Evolutionary conservation across 2,113 vertebrate genomes (phyloP), one percentile per base, ranked within the genome.

Genomic region (Cynocephalus volans): DNA sequence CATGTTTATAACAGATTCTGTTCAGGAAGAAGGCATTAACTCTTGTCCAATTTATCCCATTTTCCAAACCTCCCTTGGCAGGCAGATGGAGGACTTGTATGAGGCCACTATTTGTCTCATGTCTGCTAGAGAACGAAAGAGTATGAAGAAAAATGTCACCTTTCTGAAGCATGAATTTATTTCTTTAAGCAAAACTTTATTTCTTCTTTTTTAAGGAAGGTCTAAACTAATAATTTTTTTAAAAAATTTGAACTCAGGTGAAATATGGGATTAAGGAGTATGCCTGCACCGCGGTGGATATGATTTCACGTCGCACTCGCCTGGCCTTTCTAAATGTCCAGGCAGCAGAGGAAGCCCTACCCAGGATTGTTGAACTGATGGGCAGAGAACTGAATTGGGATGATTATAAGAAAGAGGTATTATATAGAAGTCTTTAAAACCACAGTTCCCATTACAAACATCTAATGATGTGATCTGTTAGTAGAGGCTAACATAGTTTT

Each of bases 321-420:
- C 97, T 99, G 62, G 99, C 99, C 18, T 99, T 99, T 96, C 98
- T 99, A 33, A 99, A 99, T 7, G 99, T 99, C 67, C 99, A 99
- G 98, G 99, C 99, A 0, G 99, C 99, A 0, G 99, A 99, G 36
- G 99, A 99, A 96, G 99, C 99, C 0, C 98, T 99, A 21, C 99
- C 99, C 1, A 98, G 99, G 28, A 99, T 99, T 18, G 99, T 99
- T 36, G 99, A 99, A 64, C 99, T 99, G 96, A 99, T 99, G 99
- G 99, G 95, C 33, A 99, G 99, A 86, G 99, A 99, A 97, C 98
- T 99, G 82, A 98, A 98, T 97, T 99, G 99, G 99, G 98, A 98
- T 0, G 99, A 99, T 64, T 98, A 99, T 97, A 99, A 98, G 92
- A 99, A 98, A 94, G 98, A 99, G 98, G 99, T 99, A 98, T 93